Evolutionary conservation across 1,140 invertebrate species (phyloP).

Genomic region (Drosophila nebulosa): DNA sequence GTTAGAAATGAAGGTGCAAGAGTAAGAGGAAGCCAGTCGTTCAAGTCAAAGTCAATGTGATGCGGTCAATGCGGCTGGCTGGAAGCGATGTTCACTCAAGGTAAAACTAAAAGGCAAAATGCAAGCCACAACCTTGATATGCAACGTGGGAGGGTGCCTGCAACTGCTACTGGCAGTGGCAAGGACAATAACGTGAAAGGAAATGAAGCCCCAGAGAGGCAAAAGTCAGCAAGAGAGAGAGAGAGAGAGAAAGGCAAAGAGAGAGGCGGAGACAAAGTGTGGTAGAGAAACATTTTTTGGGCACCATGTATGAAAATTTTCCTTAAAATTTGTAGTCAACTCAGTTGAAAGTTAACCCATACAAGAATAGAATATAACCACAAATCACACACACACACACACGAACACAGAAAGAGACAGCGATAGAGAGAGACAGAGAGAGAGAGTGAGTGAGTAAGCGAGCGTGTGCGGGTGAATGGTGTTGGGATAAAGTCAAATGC

Average conservation of each 20-base stretch:
- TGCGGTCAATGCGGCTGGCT: slow-evolving; percentile 51
- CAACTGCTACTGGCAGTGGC: slow-evolving; percentile 14
- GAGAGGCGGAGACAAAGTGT: neutral
- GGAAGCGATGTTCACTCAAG: slow-evolving; percentile 37
- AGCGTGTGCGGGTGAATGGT: neutral
- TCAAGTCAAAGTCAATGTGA: slow-evolving; percentile 60
- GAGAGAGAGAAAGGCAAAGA: neutral
- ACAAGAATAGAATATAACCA: slow-evolving; percentile 23
- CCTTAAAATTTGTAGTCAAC: slow-evolving; percentile 24
- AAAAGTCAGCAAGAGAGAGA: neutral
- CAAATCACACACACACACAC: slow-evolving; percentile 1
- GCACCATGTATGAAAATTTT: slow-evolving; percentile 26
- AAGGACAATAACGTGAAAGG: slow-evolving; percentile 40
- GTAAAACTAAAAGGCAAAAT: slow-evolving; percentile 37
- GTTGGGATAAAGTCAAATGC: slow-evolving; percentile 15
- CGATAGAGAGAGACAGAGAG: neutral
- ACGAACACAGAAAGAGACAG: neutral
- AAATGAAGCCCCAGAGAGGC: slow-evolving; percentile 6
- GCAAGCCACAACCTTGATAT: slow-evolving; percentile 68
- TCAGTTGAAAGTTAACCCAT: slow-evolving; percentile 36
- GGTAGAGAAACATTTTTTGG: neutral
- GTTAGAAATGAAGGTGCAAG: neutral
- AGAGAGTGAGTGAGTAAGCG: neutral
- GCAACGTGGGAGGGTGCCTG: slow-evolving; percentile 41
- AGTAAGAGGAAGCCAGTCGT: slow-evolving; percentile 11